phyloP scores from a whole-genome alignment of 2,888 invertebrate species.

The Sicus ferrugineus region DNA sequence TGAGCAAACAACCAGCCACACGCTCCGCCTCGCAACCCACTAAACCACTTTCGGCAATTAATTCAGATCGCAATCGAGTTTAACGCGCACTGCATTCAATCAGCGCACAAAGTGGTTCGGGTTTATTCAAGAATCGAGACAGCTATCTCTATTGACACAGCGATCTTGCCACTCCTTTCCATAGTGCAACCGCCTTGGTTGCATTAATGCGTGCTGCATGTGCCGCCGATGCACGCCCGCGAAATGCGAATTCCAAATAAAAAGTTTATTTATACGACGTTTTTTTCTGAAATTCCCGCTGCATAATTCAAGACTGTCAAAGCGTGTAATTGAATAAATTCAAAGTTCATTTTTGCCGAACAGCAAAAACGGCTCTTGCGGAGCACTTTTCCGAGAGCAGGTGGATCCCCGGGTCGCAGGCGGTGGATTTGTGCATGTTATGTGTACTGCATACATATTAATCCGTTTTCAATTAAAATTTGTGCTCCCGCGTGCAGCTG shows the following conservation, averaged over 20 bases:
- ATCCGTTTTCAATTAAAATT: slow-evolving; percentile 28
- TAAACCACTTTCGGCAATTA: no score
- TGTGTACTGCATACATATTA: slow-evolving; percentile 8
- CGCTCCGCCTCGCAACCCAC: no score
- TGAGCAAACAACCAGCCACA: no score
- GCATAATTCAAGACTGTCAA: slow-evolving; percentile 9
- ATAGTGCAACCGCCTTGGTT: neutral
- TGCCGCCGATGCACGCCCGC: neutral
- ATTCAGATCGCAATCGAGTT: no score
- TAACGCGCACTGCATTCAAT: no score
- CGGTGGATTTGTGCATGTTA: neutral
- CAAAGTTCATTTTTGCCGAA: neutral
- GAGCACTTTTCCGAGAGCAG: no score
- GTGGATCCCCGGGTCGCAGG: neutral
- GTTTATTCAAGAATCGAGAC: no score
- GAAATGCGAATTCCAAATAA: neutral
- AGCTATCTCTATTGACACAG: no score
- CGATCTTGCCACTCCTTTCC: neutral
- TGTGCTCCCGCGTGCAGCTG: neutral
- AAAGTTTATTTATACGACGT: neutral
- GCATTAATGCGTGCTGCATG: neutral
- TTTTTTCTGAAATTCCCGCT: neutral
- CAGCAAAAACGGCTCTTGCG: neutral
- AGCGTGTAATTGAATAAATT: slow-evolving; percentile 21
- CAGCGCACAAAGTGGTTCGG: no score